Base-by-base conservation (phyloP, 23 tunicate species). In the Halocynthia roretzi region DNA sequence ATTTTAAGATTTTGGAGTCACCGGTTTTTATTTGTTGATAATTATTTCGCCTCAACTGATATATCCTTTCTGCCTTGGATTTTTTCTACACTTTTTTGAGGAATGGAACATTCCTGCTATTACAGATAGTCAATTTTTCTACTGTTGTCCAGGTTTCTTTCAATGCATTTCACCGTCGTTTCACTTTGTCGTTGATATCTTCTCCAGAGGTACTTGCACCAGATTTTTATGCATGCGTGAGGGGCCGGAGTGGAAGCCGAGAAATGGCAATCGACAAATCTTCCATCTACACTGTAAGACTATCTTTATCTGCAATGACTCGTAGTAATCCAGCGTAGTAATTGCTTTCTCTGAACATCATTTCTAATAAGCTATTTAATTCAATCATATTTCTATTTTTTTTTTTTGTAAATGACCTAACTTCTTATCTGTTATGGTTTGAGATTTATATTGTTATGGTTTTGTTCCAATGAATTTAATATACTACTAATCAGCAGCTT, bases 161-260 rank as follows among this genome's bases (percentile, higher is more conserved):
- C 71, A 54, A 77, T 56, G 90, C 86, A 8, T 91, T 91, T 54
- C 54, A 85, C 19, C 71, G 70, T 56, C 82, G 77, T 6, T 91
- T 91, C 76, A 76, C 58, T 10, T 40, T 91, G 58, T 91, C 97
- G 9, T 62, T 91, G 49, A n/a, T 85, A 61, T 80, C 90, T 21
- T 85, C 90, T 10, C 81, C 87, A 0, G 97, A 77, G 56, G 64
- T 91, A 22, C 85, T 85, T 52, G 75, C 90, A 7, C 81, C 86
- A 15, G 80, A 69, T n/a, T 91, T 91, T 76, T 85, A 91, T 71
- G 97, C 90, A 21, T 81, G 19, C 64, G 82, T 77, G 53, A 52
- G 56, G 14, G 71, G 85, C 63, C 54, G 68, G 44, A 20, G 76
- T 18, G 82, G 65, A 7, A 53, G 8, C 44, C 49, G 76, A 18